phyloP scores from a whole-genome alignment of 2,888 invertebrate genomes.

The Sarcophaga caerulescens region DNA sequence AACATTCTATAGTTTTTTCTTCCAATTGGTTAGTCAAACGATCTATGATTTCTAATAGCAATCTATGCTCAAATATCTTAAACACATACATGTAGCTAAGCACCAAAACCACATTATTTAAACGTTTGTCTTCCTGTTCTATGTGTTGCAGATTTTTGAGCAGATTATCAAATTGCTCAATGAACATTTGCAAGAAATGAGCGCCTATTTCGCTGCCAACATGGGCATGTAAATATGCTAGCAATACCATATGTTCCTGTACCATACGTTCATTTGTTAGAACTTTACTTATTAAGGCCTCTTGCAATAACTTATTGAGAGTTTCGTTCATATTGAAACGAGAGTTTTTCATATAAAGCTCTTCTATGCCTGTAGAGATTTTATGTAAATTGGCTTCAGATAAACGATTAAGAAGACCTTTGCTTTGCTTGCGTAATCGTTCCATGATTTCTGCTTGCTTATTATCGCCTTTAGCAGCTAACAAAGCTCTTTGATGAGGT shows the following conservation, averaged over 20 bases:
- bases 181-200: conserved; percentile 89
- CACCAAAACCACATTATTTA: conserved; percentile 91
- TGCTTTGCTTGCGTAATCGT: conserved; percentile 89
- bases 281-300: conserved; percentile 85
- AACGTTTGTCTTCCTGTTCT: conserved; percentile 87
- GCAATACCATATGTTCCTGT: conserved; percentile 91
- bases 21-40: conserved; percentile 84
- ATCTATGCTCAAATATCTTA: conserved; percentile 89
- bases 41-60: conserved; percentile 90
- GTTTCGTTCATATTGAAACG: conserved; percentile 92
- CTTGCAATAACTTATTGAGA: conserved; percentile 86
- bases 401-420: conserved; percentile 92
- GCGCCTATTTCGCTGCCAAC: conserved; percentile 95
- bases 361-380: conserved; percentile 90
- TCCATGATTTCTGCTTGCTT: conserved; percentile 84
- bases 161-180: conserved; percentile 85
- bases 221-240: conserved; percentile 93
- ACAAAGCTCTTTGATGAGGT: conserved; percentile 87
- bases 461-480: conserved; percentile 79
- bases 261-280: conserved; percentile 88
- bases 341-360: conserved; percentile 89
- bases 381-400: conserved; percentile 94
- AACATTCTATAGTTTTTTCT: conserved; percentile 93
- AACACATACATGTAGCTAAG: conserved; percentile 93
- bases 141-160: conserved; percentile 80